Evolutionary conservation across 2,797 vertebrate genomes (phyloP).

Genomic region (Periophthalmus magnuspinnatus): DNA sequence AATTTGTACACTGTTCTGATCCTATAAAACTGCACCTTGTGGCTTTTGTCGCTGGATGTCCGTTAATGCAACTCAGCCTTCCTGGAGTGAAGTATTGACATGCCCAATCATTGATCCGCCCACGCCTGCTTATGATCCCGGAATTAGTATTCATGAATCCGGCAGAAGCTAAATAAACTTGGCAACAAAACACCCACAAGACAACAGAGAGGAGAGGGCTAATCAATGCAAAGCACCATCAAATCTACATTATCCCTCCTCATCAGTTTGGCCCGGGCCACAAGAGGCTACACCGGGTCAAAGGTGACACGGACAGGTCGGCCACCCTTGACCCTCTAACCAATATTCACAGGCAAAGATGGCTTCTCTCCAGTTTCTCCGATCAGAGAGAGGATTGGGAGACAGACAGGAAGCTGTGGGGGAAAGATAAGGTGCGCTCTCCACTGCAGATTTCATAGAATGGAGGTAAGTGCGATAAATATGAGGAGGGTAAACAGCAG

Average conservation of each 20-base stretch:
- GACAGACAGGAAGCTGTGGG: conserved; percentile 39
- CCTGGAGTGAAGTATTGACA: conserved; percentile 78
- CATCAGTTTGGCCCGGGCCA: conserved; percentile 84
- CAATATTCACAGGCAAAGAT: conserved; percentile 81
- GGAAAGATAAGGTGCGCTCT: conserved; percentile 60
- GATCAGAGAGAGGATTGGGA: conserved; percentile 30
- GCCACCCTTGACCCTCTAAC: conserved; percentile 92
- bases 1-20: no score
- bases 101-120: conserved; percentile 77
- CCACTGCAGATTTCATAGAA: conserved; percentile 57
- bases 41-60: conserved; percentile 11
- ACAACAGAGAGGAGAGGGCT: conserved; percentile 73
- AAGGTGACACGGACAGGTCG: conserved; percentile 88
- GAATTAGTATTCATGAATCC: conserved; percentile 99
- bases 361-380: conserved; percentile 54
- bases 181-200: conserved; percentile 83
- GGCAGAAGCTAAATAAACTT: conserved; percentile 95
- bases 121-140: conserved; percentile 86
- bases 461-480: conserved; percentile 67
- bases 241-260: conserved; percentile 98
- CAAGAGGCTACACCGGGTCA: conserved; percentile 79
- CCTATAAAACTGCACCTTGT: no score
- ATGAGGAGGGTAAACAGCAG: conserved; percentile 29
- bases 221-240: conserved; percentile 96
- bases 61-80: conserved; percentile 45